These are phyloP conservation scores for Perca schrenkii DNA, from an alignment of 2,113 vertebrate species.

Conservation along the genomic window DNA sequence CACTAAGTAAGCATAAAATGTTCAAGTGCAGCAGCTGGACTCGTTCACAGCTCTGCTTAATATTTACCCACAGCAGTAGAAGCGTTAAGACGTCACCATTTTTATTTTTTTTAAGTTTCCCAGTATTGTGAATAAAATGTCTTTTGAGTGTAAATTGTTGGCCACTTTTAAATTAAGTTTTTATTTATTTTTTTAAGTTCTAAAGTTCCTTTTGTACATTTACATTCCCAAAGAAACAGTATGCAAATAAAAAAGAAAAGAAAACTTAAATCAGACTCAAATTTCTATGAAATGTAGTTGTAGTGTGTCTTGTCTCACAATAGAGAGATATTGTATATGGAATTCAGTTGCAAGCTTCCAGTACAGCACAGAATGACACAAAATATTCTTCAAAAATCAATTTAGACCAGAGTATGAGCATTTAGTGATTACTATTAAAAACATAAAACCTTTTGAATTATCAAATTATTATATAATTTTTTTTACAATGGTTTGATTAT, in stretches of 20 bases:
- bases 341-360: neutral
- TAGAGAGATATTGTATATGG: neutral
- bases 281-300: neutral
- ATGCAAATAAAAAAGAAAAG: neutral
- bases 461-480: too few species aligned
- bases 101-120: neutral
- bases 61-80: neutral
- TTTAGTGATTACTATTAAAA: neutral
- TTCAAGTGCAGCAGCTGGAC: neutral
- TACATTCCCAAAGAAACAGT: neutral
- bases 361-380: neutral
- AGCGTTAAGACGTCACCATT: neutral
- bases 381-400: neutral
- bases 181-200: neutral
- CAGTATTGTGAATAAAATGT: neutral
- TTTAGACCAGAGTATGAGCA: neutral
- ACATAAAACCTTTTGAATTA: neutral
- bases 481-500: neutral
- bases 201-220: neutral
- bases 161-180: neutral
- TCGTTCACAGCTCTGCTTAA: too few species aligned
- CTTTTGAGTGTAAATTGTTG: neutral
- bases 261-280: neutral
- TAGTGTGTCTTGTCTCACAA: neutral
- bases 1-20: slow-evolving; percentile 53